A percentile compares a stretch with the other conserved stretches of the same genome.
These are phyloP conservation scores for Triplophysa tibetana DNA, from an alignment of 2,113 vertebrate species.

Conservation along the genomic window DNA sequence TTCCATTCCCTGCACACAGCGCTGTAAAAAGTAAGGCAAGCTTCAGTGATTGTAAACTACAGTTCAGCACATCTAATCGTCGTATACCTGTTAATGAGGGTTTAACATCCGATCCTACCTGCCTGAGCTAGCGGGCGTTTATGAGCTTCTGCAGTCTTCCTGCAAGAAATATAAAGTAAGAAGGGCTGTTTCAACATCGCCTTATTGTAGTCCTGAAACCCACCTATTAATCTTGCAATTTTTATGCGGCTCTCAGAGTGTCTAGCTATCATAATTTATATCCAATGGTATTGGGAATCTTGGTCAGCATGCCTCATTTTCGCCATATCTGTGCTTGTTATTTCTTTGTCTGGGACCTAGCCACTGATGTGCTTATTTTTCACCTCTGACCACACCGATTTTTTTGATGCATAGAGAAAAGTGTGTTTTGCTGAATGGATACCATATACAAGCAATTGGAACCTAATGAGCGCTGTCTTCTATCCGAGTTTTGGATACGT, in stretches of 20 bases:
- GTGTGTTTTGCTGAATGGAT: not conserved
- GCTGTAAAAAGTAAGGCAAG: constrained; percentile 7
- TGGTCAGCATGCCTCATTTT: constrained; percentile 12
- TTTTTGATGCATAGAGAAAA: constrained; percentile 12
- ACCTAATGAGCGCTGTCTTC: not conserved
- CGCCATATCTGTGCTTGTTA: constrained; percentile 26
- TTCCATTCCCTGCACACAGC: constrained; percentile 13
- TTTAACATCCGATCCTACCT: constrained; percentile 5
- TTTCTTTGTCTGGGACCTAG: constrained; percentile 17
- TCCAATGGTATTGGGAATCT: not conserved
- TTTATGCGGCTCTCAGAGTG: constrained; percentile 8
- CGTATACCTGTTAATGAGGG: constrained; percentile 28
- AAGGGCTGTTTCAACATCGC: not conserved
- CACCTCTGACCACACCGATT: not conserved
- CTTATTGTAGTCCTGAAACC: constrained; percentile 20
- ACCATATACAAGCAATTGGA: constrained; percentile 29
- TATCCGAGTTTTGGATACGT: not conserved
- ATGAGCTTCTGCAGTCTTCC: not conserved
- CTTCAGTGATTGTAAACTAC: constrained; percentile 8
- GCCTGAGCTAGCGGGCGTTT: not conserved
- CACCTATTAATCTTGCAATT: constrained; percentile 36
- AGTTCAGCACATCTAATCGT: not conserved
- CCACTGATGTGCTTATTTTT: constrained; percentile 31
- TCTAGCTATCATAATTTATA: constrained; percentile 34
- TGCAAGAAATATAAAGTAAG: not conserved